Evolutionary conservation across 2,797 vertebrate genomes (phyloP).

Genomic region (Luscinia megarhynchos): DNA sequence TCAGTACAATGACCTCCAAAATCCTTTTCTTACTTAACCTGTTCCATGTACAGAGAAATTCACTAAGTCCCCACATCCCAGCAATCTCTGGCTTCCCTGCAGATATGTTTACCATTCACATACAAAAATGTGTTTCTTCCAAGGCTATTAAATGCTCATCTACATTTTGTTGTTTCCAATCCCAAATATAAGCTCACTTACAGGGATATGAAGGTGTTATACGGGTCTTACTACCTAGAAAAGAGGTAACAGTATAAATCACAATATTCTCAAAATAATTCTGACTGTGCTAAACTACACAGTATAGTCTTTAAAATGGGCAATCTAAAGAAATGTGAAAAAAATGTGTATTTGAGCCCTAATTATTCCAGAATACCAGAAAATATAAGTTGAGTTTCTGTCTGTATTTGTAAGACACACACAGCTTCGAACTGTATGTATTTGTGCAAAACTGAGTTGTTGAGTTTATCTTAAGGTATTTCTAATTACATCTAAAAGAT

Average conservation of each 20-base stretch:
- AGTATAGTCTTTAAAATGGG: not conserved
- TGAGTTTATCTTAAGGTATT: not conserved
- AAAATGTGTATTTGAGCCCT: not conserved
- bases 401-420: not conserved
- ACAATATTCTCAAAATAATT: not conserved
- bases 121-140: not conserved
- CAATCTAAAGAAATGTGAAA: not conserved
- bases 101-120: not conserved
- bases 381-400: not conserved
- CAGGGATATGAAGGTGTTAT: not conserved
- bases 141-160: not conserved
- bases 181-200: not conserved
- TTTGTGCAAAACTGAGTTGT: not conserved
- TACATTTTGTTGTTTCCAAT: not conserved
- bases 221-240: not conserved
- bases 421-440: not conserved
- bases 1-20: not conserved
- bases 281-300: not conserved
- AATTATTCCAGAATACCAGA: not conserved
- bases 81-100: not conserved
- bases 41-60: not conserved
- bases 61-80: not conserved
- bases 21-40: not conserved
- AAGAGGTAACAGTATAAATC: not conserved
- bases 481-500: not conserved